These are phyloP conservation scores for Andricus quercusramuli DNA, from an alignment of 2,888 invertebrate species.

Conservation along the genomic window DNA sequence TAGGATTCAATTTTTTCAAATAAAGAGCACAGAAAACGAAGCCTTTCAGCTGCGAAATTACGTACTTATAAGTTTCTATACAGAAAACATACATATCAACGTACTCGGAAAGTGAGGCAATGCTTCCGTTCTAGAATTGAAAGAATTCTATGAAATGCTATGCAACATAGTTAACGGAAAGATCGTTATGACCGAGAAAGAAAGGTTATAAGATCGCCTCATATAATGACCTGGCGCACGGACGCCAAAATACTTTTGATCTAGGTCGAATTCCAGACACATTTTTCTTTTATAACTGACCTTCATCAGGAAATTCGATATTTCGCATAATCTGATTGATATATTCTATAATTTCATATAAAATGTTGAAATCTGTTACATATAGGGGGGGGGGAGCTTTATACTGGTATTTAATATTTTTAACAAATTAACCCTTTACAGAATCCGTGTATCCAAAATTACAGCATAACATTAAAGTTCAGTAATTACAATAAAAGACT, in stretches of 20 bases:
- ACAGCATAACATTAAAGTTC: no score
- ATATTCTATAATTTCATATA: no score
- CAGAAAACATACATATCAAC: neutral
- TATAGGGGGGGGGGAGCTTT: no score
- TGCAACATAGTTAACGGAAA: conserved; percentile 45
- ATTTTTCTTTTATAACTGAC: conserved; percentile 25
- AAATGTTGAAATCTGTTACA: no score
- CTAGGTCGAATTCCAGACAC: conserved; percentile 55
- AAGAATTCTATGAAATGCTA: conserved; percentile 25
- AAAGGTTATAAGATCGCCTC: conserved; percentile 57
- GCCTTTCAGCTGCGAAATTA: no score
- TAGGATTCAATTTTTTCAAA: no score
- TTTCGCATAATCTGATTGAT: neutral
- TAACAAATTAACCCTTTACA: no score
- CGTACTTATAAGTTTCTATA: no score
- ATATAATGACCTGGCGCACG: conserved; percentile 61
- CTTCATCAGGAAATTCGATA: conserved; percentile 28
- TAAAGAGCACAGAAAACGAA: no score
- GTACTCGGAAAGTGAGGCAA: neutral
- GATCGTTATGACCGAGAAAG: conserved; percentile 54
- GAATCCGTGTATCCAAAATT: no score
- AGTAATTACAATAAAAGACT: no score
- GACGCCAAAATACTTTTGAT: conserved; percentile 60
- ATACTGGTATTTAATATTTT: no score
- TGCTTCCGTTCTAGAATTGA: conserved; percentile 5